Evolutionary conservation across 1,140 invertebrate genomes (phyloP), one percentile per base, ranked within the genome.

Genomic region (Propsilocerus akamusi): DNA sequence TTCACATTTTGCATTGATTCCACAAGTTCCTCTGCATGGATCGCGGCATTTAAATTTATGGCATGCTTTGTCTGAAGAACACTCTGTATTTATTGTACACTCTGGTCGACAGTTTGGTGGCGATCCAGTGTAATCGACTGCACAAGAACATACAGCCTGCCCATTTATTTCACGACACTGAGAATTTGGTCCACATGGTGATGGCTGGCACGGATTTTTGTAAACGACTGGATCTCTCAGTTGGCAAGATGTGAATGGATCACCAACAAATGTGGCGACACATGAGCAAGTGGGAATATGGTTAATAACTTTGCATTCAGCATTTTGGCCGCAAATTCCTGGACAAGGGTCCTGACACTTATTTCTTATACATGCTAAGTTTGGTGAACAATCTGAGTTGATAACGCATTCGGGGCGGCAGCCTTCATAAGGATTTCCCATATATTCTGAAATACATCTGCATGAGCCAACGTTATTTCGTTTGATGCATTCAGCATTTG

Each of bases 201-300:
- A 73, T 14, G 76, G 75, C 49, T 68, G 61, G 50, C 76, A 79
- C 3, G 71, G 69, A 28, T 74, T 68, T 49, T 66, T 74, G 60
- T 80, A 78, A 57, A 77, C 76, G 20, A 77, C 69, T 20, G 76
- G n/a, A n/a, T 41, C 34, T 20, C 34, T 14, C 10, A 17, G 67
- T 52, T 64, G 68, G 58, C 80, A 83, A 53, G 69, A 73, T 47
- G 71, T 65, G 57, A 81, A 78, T 11, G 84, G 78, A 66, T 87
- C 78, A 54, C 84, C 85, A 52, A 75, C 78, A 53, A 73, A 84
- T 37, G 80, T 78, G 12, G 68, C 58, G 23, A 75, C 68, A 60
- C 83, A 87, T 47, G 72, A 74, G 58, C 84, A 89, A 37, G 78
- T 77, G 25, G 85, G 80, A 4, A 77, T 70, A 63, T 87, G 83